Base-by-base conservation (phyloP, 2,797 vertebrate genomes). In the Tokudaia muenninki region DNA sequence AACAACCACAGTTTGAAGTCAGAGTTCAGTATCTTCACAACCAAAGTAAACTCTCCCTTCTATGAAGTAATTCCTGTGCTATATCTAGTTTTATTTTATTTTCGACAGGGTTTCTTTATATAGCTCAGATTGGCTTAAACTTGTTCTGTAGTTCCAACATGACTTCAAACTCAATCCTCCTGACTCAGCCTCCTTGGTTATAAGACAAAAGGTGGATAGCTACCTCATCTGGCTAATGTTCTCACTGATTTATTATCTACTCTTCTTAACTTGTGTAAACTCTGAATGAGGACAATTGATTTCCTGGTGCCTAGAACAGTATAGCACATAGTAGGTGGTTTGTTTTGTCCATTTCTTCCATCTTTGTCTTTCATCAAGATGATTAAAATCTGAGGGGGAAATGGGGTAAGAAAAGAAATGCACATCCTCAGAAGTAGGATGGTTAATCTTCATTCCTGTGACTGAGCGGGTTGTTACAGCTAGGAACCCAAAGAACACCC, bases 281-380 rank as follows among this genome's bases (percentile, higher is more conserved):
- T 65, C 44, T 74, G 22, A 92, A 44, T 41, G 41, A 34, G 5
- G 44, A 78, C 41, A 74, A 52, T 10, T 21, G 31, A 29, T 74
- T 91, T 34, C 31, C 8, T 67, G 14, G 31, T n/a, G 3, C 31
- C 21, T 81, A 47, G 3, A 55, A 41, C 12, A 61, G 17, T 44
- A 34, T 78, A 13, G n/a, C 3, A 93, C 1, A 4, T 44, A 75
- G 31, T 83, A 86, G 0, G 3, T 78, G 44, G 81, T 75, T 84
- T 47, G 31, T 47, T 74, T 59, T 4, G 19, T 61, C 8, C 31
- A 52, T 16, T 37, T 59, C 55, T 81, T 1, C 4, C 8, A 13
- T 31, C 34, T 24, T 84, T 92, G 41, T 75, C 83, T 92, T 92
- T 95, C 47, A 80, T 88, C 29, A 24, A 34, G 47, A 31, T 79